Evolutionary conservation across 2,888 invertebrate species (phyloP).

Genomic region (Pediacus dermestoides): DNA sequence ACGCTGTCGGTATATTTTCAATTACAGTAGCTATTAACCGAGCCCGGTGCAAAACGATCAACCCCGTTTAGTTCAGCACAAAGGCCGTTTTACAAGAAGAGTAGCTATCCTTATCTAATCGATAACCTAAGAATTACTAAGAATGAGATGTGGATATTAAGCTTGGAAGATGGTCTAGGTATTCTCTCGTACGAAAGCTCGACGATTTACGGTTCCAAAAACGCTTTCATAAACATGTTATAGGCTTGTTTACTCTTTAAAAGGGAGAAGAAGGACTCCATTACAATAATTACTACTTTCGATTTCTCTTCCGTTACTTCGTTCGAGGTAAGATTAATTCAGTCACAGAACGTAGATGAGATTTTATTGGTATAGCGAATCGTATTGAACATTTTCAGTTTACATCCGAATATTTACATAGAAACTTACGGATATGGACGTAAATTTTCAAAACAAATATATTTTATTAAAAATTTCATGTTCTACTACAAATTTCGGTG

Average conservation of each 20-base stretch:
- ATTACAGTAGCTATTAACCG: constrained; percentile 27
- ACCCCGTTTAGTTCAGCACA: constrained; percentile 10
- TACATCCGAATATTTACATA: too few relatives aligned
- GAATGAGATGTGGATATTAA: not conserved
- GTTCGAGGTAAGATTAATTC: too few relatives aligned
- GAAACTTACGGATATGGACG: too few relatives aligned
- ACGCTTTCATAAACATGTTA: constrained; percentile 1
- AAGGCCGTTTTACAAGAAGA: constrained; percentile 4
- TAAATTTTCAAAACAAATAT: too few relatives aligned
- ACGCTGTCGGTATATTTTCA: constrained; percentile 28
- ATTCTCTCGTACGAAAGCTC: not conserved
- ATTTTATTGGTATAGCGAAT: too few relatives aligned
- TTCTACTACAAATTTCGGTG: too few relatives aligned
- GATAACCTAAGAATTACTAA: constrained; percentile 3
- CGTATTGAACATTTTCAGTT: too few relatives aligned
- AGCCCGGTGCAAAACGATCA: constrained; percentile 24
- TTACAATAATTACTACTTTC: not conserved
- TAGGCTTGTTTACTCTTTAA: constrained; percentile 1
- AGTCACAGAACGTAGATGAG: too few relatives aligned
- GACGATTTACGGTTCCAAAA: constrained; percentile 1
- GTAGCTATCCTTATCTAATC: constrained; percentile 4
- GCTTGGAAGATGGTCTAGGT: not conserved
- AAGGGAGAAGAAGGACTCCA: too few relatives aligned
- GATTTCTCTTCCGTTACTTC: too few relatives aligned
- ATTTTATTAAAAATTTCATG: too few relatives aligned